Evolutionary conservation across 2,888 invertebrate species (phyloP), one percentile per base, ranked within the genome.

Genomic region (Actias luna): DNA sequence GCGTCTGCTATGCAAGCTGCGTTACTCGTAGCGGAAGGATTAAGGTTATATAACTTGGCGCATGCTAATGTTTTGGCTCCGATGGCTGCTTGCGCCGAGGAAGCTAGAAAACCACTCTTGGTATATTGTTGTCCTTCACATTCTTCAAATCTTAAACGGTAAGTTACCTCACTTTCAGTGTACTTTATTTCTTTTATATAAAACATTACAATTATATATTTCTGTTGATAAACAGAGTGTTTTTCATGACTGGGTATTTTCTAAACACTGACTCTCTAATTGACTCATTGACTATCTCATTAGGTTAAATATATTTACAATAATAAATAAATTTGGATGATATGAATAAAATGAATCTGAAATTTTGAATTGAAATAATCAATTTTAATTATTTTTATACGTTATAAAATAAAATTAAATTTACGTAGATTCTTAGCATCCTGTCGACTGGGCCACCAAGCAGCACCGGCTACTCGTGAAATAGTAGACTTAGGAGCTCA

Each of bases 401-500:
- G 31, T 27, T 59, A 4, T 59, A 42, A 22, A 12, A 14, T 4
- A 25, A 29, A 12, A 2, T 18, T 25, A 31, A 39, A 4, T 63
- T 14, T 14, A 1, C 57, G 4, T 71, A 93, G 93, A 75, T 93
- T 88, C 67, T 76, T 93, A 27, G 85, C 93, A 72, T 82, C 94
- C 69, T 88, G 93, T 76, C 79, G 93, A 61, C 71, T 94, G 80
- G 88, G 94, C 67, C 82, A 92, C 76, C 84, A 94, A 89, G 82
- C 90, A 0, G 83, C 92, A 0, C 93, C 93, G 0, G 88, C 91
- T 1, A 97, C 97, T 7, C 95, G 97, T 70, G 97, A 98, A 78
- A 93, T 98, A 66, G 97, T 98, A 10, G 94, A 96, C 71, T 94
- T 98, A 88, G 97, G 97, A 0, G 96, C 96, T 16, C 98, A 98